Evolutionary conservation across 2,888 invertebrate species (phyloP).

Genomic region (Criorhina ranunculi): DNA sequence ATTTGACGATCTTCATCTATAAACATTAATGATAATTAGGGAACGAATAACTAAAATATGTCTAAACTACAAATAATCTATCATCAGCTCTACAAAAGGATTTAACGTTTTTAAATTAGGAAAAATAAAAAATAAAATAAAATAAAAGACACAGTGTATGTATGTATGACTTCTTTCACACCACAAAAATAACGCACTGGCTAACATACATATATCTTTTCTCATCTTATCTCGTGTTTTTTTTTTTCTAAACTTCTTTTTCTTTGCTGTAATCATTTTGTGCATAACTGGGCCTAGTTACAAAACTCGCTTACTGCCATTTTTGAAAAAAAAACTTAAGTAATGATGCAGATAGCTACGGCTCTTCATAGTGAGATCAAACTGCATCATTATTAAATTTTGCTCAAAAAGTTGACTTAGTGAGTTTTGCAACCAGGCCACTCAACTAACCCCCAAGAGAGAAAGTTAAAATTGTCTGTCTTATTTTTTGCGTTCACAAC

Average conservation of each 20-base stretch:
- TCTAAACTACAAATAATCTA: slow-evolving; percentile 58
- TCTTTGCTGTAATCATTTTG: slow-evolving; percentile 18
- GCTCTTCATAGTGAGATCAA: too few species aligned
- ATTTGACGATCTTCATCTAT: slow-evolving; percentile 45
- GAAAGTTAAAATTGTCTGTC: too few species aligned
- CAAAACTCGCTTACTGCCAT: too few species aligned
- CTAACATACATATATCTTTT: background rate
- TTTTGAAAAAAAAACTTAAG: too few species aligned
- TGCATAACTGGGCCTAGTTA: too few species aligned
- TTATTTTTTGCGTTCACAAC: background rate
- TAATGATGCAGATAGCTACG: too few species aligned
- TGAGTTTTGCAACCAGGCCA: too few species aligned
- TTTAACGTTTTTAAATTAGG: slow-evolving; percentile 33
- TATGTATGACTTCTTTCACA: slow-evolving; percentile 3
- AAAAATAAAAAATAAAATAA: slow-evolving; percentile 30
- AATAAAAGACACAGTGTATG: background rate
- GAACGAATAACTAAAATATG: slow-evolving; percentile 60
- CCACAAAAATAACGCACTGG: background rate
- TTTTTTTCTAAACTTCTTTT: slow-evolving; percentile 8
- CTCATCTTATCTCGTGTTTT: slow-evolving; percentile 2
- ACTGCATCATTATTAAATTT: too few species aligned
- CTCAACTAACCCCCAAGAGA: too few species aligned
- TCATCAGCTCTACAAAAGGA: slow-evolving; percentile 28
- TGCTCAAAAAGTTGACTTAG: too few species aligned
- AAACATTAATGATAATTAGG: slow-evolving; percentile 38